Evolutionary conservation across 2,113 vertebrate species (phyloP), one percentile per base, ranked within the genome.

Genomic region (Coracopsis vasa): DNA sequence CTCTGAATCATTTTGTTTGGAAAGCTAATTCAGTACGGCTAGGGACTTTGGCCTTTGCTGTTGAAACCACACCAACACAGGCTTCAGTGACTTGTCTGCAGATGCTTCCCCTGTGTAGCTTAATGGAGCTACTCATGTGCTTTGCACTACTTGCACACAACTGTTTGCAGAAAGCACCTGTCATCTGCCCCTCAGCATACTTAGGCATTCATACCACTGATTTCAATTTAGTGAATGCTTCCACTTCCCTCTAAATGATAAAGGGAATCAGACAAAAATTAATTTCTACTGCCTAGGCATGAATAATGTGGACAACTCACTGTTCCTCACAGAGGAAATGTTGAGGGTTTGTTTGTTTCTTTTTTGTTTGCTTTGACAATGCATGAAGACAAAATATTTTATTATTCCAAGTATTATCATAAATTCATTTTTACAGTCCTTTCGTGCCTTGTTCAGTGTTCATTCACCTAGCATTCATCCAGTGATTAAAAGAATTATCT

Each of bases 231-330:
- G 72, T 50, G 5, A 80, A 93, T 80, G n/a, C n/a, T 62, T 83
- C 50, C 35, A 48, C 29, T 69, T 27, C 16, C 15, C 23, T 72
- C 50, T 50, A 79, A 80, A 62, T 53, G 19, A 44, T 83, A 91
- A 66, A 73, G 21, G 62, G 18, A 86, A 78, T 54, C 23, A 91
- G 64, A 67, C 64, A 18, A 94, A 93, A 91, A 88, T 67, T 91
- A 39, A 79, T 83, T 95, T 94, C 62, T 91, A 14, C 61, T 88
- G 56, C 42, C 51, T 77, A 47, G 27, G 65, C 56, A 64, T 35
- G 56, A 37, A 85, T 62, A 66, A 31, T 37, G 18, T 54, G 92
- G 67, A 14, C 39, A 58, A 50, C 19, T 92, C 54, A 54, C 41
- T 47, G 29, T 62, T 72, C 17, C 25, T 71, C 35, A 79, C 13